A percentile compares a stretch with the other conserved stretches of the same genome.
These are phyloP conservation scores for Parnassius mnemosyne DNA, from an alignment of 2,888 invertebrate genomes.

Conservation along the genomic window DNA sequence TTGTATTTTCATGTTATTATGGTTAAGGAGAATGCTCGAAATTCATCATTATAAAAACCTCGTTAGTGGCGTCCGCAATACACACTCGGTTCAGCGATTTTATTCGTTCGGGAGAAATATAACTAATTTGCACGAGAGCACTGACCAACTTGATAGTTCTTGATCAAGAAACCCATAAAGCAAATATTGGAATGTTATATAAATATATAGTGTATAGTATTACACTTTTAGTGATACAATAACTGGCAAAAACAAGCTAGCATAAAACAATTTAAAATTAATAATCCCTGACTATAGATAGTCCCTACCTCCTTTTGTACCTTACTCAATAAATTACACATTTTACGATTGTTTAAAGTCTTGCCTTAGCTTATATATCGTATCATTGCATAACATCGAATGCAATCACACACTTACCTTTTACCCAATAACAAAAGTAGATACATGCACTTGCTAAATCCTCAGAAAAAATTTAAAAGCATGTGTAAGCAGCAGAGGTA, in stretches of 20 bases:
- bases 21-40: constrained; percentile 50
- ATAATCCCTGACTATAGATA: no score
- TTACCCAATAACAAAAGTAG: constrained; percentile 1
- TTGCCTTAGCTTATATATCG: no score
- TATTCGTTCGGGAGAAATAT: constrained; percentile 50
- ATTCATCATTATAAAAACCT: constrained; percentile 65
- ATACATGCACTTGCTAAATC: constrained; percentile 34
- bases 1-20: constrained; percentile 26
- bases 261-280: no score
- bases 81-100: constrained; percentile 64
- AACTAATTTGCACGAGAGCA: constrained; percentile 49
- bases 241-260: no score
- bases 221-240: no score
- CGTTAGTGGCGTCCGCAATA: constrained; percentile 70
- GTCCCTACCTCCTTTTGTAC: no score
- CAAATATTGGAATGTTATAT: constrained; percentile 8
- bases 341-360: no score
- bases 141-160: constrained; percentile 45
- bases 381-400: no score
- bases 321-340: no score
- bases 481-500: constrained; percentile 44
- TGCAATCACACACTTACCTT: no score
- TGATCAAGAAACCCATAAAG: constrained; percentile 5
- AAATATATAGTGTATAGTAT: no score
- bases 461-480: constrained; percentile 51